phyloP scores from a whole-genome alignment of 2,888 invertebrate genomes.

The Ellobium chinense region DNA sequence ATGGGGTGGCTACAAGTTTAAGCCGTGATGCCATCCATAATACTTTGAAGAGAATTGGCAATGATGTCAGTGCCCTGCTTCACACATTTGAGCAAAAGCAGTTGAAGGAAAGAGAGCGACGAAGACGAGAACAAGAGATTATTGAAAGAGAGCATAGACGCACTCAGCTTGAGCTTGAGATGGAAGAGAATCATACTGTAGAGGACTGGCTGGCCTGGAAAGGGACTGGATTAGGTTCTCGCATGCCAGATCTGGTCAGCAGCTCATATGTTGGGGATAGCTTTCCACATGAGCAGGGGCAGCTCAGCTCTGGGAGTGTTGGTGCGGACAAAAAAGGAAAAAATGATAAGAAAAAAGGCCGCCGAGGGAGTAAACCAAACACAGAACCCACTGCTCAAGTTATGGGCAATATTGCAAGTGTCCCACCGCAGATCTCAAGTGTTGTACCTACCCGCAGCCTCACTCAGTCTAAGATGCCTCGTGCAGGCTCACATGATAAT shows the following conservation, averaged over 20 bases:
- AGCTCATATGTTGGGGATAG: slow-evolving; percentile 41
- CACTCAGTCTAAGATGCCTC: slow-evolving; percentile 1
- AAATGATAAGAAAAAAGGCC: neutral
- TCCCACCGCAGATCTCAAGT: slow-evolving; percentile 1
- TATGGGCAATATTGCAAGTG: neutral
- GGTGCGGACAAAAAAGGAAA: neutral
- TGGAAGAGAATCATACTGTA: slow-evolving; percentile 70
- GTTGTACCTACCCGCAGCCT: neutral
- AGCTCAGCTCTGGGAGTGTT: too few relatives aligned
- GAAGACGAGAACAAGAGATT: slow-evolving; percentile 65
- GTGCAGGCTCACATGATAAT: slow-evolving; percentile 23
- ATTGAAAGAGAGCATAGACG: slow-evolving; percentile 70
- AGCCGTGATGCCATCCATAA: slow-evolving; percentile 65
- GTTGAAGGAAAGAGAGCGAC: slow-evolving; percentile 64
- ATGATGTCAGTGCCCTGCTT: slow-evolving; percentile 64
- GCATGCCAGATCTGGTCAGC: slow-evolving; percentile 44
- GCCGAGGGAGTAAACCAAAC: neutral
- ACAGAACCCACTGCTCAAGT: neutral
- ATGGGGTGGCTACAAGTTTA: slow-evolving; percentile 56
- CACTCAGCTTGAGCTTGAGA: slow-evolving; percentile 69
- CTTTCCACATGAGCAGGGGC: slow-evolving; percentile 27
- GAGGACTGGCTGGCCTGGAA: slow-evolving; percentile 66
- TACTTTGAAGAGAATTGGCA: slow-evolving; percentile 64
- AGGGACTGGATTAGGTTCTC: neutral
- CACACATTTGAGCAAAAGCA: slow-evolving; percentile 67